Evolutionary conservation across 2,888 invertebrate genomes (phyloP), one percentile per base, ranked within the genome.

Genomic region (Molorchus minor): DNA sequence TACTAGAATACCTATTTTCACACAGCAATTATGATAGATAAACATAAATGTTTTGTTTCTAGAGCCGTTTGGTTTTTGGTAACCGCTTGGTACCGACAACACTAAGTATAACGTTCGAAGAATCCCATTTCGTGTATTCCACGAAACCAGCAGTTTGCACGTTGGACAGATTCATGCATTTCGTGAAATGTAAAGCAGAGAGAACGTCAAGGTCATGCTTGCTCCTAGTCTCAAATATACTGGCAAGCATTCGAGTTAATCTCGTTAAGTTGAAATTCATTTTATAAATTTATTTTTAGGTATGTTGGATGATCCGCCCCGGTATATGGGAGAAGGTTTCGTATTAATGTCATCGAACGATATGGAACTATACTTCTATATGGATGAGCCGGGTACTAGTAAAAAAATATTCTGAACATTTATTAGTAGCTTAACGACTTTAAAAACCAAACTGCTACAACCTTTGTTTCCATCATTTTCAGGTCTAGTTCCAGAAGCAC

Each of bases 241-340:
- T 2, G 94, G 77, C 74, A 52, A 58, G 36, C 29, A 33, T 35
- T 4, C 25, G 2, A 17, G 12, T 7, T 2, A 29, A 30, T 13
- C 15, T n/a, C 25, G 29, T 20, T 29, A 40, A n/a, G 21, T 44
- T 8, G 36, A 8, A 2, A 15, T 41, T 45, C 36, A 43, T 35
- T 15, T 16, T 10, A n/a, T 17, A 16, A 4, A 19, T 15, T 44
- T 17, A 21, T 36, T 64, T 21, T 30, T 56, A 77, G 78, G 95
- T 3, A 88, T 93, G 84, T 89, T 93, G 3, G 96, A 96, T 80
- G 96, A 96, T 73, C 97, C 98, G 0, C 98, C 98, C 0, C 83
- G 94, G 45, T 96, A 93, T 75, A 98, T 98, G 98, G 98, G 98
- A 2, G 97, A 97, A 82, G 98, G 98, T 0, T 98, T 98, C 82